Conservation (phyloP, 2,113 vertebrate species). For the Cygnus buccinator region DNA sequence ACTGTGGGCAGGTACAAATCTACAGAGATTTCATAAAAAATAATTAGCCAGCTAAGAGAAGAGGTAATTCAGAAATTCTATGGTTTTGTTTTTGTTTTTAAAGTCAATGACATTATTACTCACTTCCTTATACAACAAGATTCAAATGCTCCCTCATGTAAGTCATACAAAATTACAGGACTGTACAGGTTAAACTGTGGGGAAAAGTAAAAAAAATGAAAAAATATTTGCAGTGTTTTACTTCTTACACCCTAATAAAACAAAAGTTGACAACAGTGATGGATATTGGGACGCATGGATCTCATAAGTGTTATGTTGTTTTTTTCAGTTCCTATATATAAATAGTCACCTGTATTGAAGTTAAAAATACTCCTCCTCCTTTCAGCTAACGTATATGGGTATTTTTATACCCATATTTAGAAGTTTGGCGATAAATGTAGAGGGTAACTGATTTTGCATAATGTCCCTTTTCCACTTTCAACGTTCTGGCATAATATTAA, state of each 20-base stretch:
- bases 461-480: neutral
- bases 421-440: neutral
- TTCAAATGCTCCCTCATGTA: neutral
- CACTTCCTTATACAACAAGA: neutral
- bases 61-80: neutral
- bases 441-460: slow-evolving; percentile 13
- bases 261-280: neutral
- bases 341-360: slow-evolving; percentile 13
- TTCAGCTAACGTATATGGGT: neutral
- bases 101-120: neutral
- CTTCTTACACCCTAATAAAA: neutral
- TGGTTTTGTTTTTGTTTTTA: neutral
- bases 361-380: slow-evolving; percentile 42
- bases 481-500: slow-evolving; percentile 11
- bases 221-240: neutral
- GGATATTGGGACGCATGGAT: neutral
- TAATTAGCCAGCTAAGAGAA: neutral
- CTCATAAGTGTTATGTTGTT: neutral
- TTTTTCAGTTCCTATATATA: neutral
- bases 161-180: neutral
- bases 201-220: neutral
- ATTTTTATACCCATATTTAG: slow-evolving; percentile 14
- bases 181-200: neutral
- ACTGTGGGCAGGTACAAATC: neutral
- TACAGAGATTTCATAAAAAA: neutral